Evolutionary conservation across 1,140 invertebrate species (phyloP), one percentile per base, ranked within the genome.

Genomic region (Apis dorsata): DNA sequence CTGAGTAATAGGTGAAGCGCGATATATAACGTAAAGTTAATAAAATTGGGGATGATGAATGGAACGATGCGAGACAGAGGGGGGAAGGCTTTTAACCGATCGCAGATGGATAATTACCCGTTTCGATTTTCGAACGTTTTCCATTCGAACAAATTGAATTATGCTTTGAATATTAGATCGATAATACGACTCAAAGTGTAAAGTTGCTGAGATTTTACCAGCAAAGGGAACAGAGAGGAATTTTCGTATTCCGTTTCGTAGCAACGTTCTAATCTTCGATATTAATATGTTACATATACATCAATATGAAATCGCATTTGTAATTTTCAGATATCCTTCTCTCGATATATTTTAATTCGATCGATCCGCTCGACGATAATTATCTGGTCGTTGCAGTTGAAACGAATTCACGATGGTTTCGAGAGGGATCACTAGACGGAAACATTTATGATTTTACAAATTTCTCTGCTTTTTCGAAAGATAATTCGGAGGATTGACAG

Each of bases 301-400:
- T 34, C 34, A 44, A 44, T 44, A 4, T 44, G 34, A 44, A 44
- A 44, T 44, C 34, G 34, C 1, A 34, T 69, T 69, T 69, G 44
- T n/a, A 51, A 69, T 69, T 69, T 51, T 51, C 68, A 24, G 11
- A 8, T 5, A 10, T 17, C 21, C 51, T 70, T 15, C 44, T n/a
- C 21, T 12, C 44, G 49, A 7, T 70, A 70, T 17, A 15, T 70
- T 24, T 70, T 21, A 51, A 70, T 68, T 19, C 19, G 19, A 21
- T 44, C 34, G 49, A 68, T 70, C 68, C 53, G 68, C n/a, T 53
- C 51, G 53, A 70, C 49, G 68, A 70, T 70, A 70, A 70, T 70
- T 70, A 70, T 49, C 12, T 24, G 13, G n/a, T 24, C 13, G 8
- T 15, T 13, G 49, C 24, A n/a, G 9, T n/a, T 7, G 12, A 21